Base-by-base conservation (phyloP, 2,113 vertebrate genomes). In the Bothrops jararaca region DNA sequence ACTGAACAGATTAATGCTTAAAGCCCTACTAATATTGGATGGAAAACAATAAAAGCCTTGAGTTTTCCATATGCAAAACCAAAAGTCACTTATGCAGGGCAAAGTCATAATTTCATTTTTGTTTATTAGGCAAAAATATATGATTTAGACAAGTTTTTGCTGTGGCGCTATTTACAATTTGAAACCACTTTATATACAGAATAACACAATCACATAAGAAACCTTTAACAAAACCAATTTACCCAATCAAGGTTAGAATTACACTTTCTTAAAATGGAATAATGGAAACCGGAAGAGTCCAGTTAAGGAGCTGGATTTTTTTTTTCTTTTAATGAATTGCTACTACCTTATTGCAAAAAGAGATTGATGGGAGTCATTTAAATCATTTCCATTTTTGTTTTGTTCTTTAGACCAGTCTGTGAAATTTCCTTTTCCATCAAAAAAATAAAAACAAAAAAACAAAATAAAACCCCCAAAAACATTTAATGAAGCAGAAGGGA, bases 71-170 rank as follows among this genome's bases (percentile, higher is more conserved):
- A 26, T 96, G 90, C 64, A 92, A 91, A 88, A 91, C 96, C 92
- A 95, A 94, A 94, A 96, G 95, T 89, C 93, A 95, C 96, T 95
- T 91, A 89, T 96, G 91, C 56, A 92, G 94, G 92, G 93, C 93
- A 86, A 53, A 54, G 8, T 96, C 93, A 92, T 97, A 95, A 97
- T 99, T 99, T 99, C 98, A 98, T 98, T 99, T 99, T 98, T 98
- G 98, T 99, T 99, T 99, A 99, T 99, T 99, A 99, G 98, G 99
- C 99, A 99, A 99, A 98, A 99, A 99, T 99, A 99, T 99, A 99
- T 98, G 98, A 99, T 99, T 99, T 99, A 98, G 98, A 99, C 99
- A 99, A 99, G 98, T 99, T 98, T 90, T 98, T 98, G 98, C 98
- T 98, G 98, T 98, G 98, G 98, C 97, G 96, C 98, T 99, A 99